Evolutionary conservation across 1,140 invertebrate genomes (phyloP), one percentile per base, ranked within the genome.

Genomic region (Brachionus koreanus): DNA sequence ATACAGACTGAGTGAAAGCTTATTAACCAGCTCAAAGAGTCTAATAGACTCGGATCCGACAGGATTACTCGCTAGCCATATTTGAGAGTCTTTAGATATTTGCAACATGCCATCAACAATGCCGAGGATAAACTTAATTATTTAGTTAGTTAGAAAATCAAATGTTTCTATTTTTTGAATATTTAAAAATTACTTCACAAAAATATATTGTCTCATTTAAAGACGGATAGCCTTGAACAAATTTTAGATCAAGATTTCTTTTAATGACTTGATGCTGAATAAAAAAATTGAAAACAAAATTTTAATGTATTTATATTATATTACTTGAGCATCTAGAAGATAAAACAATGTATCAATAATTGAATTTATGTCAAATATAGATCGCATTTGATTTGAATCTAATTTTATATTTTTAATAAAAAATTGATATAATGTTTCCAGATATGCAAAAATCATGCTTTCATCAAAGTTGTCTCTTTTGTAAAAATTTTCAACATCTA

Each of bases 291-390:
- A 39, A 43, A 46, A 37, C 12, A 37, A 69, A 39, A 39, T 10
- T 5, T 37, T 16, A 35, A 19, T 69, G 12, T 3, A 35, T 39
- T 39, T 9, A 23, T 23, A 23, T 39, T 9, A 39, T n/a, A 43
- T 74, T 81, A 86, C 85, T 84, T 88, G 87, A 25, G 85, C 85
- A 42, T 85, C 84, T 5, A 87, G 84, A 3, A 87, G 82, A 52
- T 86, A 84, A 35, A 79, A 83, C 9, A 87, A 69, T n/a, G 85
- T 81, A 65, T 88, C 86, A 29, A 87, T 87, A n/a, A 87, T 85
- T 1, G 87, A 86, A n/a, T 85, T 85, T 6, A 88, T 86, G 82
- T 88, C 87, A 39, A 87, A 65, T 29, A 79, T 86, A 3, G 87
- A 86, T 63, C 86, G 86, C 7, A 82, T 75, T 72, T 86, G 83